Evolutionary conservation across 2,888 invertebrate species (phyloP), one percentile per base, ranked within the genome.

Genomic region (Abscondita cerata): DNA sequence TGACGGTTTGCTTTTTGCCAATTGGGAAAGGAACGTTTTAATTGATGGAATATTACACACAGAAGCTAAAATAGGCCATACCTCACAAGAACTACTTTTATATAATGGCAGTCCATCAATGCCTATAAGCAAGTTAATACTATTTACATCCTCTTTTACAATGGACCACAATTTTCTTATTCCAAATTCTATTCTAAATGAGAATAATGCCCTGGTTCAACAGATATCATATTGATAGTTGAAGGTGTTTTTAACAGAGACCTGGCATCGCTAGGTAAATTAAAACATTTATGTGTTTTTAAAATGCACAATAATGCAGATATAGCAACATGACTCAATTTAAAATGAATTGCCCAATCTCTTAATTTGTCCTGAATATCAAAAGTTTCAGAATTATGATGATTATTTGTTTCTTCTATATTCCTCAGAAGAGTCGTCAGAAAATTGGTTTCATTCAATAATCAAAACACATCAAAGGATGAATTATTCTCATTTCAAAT

Each of bases 31-130:
- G 1, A 52, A 9, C 11, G 40, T 20, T 38, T 25, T 52, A 12
- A 52, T 52, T 8, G 40, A 52, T 9, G 52, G 40, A 13, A 52
- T 19, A 52, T 52, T 52, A 8, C 12, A 41, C n/a, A 52, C 52
- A 40, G 38, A 40, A 13, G 31, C 38, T 40, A 52, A 19, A 40
- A 52, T 52, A 18, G 40, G 52, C 40, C 52, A 52, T 40, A 19
- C 6, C 18, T 52, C 38, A 20, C 20, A 25, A 18, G 52, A 12
- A 19, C 18, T 40, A 25, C 40, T 52, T 41, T 13, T 25, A 25
- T 4, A 25, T 25, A 25, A 25, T 25, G 6, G 25, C 25, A 25
- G 25, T 25, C 25, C 25, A 25, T 25, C 25, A 25, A 25, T 25
- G 2, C 25, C 25, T 25, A 25, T 25, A 25, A 25, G 25, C 6